Evolutionary conservation across 2,113 vertebrate genomes (phyloP).

Genomic region (Ahaetulla prasina): DNA sequence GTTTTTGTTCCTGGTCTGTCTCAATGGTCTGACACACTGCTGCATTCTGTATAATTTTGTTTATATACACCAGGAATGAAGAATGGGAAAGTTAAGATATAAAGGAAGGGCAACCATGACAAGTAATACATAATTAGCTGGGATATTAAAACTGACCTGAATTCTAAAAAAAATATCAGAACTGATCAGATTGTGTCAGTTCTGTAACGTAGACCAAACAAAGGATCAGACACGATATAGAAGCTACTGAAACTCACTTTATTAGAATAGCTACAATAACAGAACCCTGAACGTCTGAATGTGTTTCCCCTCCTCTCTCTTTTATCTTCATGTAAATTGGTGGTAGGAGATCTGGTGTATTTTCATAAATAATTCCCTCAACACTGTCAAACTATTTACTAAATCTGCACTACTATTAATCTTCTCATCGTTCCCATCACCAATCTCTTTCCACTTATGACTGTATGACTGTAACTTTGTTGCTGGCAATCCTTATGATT

Average conservation of each 20-base stretch:
- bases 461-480: too few relatives aligned
- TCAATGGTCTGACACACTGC: neutral
- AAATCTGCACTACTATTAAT: too few relatives aligned
- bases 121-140: neutral
- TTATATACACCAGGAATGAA: neutral
- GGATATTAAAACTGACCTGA: neutral
- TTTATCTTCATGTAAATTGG: neutral
- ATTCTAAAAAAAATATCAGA: neutral
- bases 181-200: neutral
- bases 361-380: too few relatives aligned
- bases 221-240: neutral
- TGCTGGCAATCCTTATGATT: too few relatives aligned
- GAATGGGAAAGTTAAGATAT: neutral
- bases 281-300: neutral
- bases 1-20: neutral
- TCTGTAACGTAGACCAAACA: neutral
- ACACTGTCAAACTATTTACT: too few relatives aligned
- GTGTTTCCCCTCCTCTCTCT: neutral
- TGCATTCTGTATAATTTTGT: neutral
- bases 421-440: too few relatives aligned
- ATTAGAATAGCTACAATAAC: neutral
- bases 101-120: neutral
- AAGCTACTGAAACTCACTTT: neutral
- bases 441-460: too few relatives aligned
- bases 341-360: neutral